Percentiles rank a stretch among this genome's conserved stretches.
Evolutionary conservation across 92 coral and sea anemone genomes (phyloP).

Genomic region (Epizoanthus rinbou): DNA sequence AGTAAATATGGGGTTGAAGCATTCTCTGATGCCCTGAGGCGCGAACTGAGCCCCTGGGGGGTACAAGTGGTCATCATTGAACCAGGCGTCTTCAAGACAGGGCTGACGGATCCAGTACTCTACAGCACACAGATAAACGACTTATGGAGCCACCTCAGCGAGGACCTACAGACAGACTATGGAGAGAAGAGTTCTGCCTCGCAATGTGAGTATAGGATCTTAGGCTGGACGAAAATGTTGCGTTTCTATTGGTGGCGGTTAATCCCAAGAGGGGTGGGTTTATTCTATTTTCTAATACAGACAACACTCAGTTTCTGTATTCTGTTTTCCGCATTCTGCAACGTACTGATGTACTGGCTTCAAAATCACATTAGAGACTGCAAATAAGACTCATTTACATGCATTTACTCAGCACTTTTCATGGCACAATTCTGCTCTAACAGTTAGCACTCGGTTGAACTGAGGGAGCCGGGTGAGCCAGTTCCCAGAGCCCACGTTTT

Average conservation of each 20-base stretch:
- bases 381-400: too few relatives aligned
- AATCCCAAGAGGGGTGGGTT: too few relatives aligned
- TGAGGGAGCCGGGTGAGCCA: too few relatives aligned
- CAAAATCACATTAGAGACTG: too few relatives aligned
- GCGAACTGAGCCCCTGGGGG: conserved; percentile 54
- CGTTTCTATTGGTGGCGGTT: not conserved
- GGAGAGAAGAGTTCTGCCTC: conserved; percentile 37
- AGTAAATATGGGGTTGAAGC: conserved; percentile 66
- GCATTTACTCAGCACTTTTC: too few relatives aligned
- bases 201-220: not conserved
- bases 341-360: too few relatives aligned
- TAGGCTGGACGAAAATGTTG: not conserved
- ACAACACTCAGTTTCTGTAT: too few relatives aligned
- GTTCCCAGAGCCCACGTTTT: too few relatives aligned
- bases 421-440: too few relatives aligned
- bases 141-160: conserved; percentile 45
- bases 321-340: too few relatives aligned
- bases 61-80: conserved; percentile 45
- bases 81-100: conserved; percentile 58
- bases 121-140: conserved; percentile 35
- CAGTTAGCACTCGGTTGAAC: too few relatives aligned
- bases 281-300: not conserved
- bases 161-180: conserved; percentile 42
- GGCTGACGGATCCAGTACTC: conserved; percentile 40
- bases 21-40: conserved; percentile 62